Percentiles rank a stretch among this genome's conserved stretches.
Conservation (phyloP, 2,888 invertebrate genomes). For the Chironomus tentans region DNA sequence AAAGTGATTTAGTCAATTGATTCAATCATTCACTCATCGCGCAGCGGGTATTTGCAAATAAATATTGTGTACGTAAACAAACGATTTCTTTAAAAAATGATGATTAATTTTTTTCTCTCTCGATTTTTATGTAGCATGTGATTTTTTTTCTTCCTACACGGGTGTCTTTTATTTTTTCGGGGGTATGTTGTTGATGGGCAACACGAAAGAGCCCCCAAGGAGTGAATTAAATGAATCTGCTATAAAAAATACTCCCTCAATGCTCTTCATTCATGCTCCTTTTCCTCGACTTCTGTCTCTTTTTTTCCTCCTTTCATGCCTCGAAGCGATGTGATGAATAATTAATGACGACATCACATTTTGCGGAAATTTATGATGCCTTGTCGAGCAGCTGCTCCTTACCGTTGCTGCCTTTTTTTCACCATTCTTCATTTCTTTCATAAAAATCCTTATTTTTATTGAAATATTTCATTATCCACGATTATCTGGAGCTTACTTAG, state of each 20-base stretch:
- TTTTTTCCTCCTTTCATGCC: neutral
- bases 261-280: neutral
- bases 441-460: slow-evolving; percentile 24
- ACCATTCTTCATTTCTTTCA: neutral
- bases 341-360: slow-evolving; percentile 22
- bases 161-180: neutral
- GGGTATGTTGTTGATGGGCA: neutral
- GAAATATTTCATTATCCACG: slow-evolving; percentile 2
- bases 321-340: slow-evolving; percentile 25
- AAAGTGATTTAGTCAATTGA: slow-evolving; percentile 9
- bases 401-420: neutral
- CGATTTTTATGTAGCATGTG: slow-evolving; percentile 1
- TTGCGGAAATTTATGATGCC: slow-evolving; percentile 24
- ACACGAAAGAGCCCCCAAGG: slow-evolving; percentile 9
- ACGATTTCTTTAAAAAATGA: slow-evolving; percentile 10
- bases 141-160: neutral
- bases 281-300: neutral
- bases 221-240: slow-evolving; percentile 23
- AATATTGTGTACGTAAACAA: slow-evolving; percentile 9
- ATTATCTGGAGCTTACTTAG: neutral
- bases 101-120: neutral
- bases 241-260: slow-evolving; percentile 5
- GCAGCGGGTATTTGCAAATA: neutral
- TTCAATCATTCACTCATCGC: slow-evolving; percentile 3
- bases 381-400: slow-evolving; percentile 10